Conservation (phyloP, 2,888 invertebrate genomes). For the Papilio elwesi region DNA sequence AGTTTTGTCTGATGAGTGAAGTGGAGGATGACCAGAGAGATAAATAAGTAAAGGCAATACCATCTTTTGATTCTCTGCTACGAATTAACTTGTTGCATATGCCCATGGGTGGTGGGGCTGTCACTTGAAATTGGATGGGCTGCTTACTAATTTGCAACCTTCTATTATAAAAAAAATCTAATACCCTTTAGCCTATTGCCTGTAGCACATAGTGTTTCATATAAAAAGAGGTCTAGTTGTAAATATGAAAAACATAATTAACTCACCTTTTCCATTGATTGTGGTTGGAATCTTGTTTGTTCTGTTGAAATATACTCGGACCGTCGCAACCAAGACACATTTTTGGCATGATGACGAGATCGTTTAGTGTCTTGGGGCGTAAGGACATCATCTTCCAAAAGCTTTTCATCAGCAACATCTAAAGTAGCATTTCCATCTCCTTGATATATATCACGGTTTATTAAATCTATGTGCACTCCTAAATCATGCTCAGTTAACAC, state of each 20-base stretch:
- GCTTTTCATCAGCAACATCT: constrained; percentile 96
- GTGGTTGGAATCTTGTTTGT: constrained; percentile 98
- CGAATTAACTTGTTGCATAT: no score
- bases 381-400: constrained; percentile 97
- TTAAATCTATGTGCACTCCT: constrained; percentile 98
- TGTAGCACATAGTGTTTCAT: no score
- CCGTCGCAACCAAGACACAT: constrained; percentile 98
- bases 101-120: no score
- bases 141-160: no score
- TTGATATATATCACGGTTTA: constrained; percentile 97
- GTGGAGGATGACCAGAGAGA: no score
- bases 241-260: background rate
- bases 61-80: no score
- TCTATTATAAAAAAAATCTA: no score
- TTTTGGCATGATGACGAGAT: constrained; percentile 97
- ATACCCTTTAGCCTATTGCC: no score
- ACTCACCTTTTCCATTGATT: constrained; percentile 93
- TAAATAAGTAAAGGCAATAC: no score
- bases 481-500: constrained; percentile 98
- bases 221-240: no score
- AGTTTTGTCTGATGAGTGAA: no score
- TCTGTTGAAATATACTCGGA: constrained; percentile 99
- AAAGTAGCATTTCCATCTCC: constrained; percentile 90
- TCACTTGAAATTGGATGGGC: no score
- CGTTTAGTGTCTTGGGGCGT: constrained; percentile 94